Conservation (phyloP, 2,113 vertebrate species). For the Dasypus novemcinctus region DNA sequence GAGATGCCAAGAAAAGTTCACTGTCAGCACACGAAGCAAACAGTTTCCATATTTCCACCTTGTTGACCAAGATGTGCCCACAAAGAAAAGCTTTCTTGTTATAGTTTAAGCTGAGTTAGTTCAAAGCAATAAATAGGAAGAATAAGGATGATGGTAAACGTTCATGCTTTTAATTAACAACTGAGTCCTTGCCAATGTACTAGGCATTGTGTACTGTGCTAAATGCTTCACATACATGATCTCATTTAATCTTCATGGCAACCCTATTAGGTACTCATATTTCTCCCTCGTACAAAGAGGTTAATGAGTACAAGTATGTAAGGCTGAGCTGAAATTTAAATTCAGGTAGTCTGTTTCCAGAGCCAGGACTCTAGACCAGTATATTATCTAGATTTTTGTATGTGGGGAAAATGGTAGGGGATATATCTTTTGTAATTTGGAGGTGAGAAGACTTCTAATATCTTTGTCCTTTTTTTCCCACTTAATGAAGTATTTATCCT, state of each 20-base stretch:
- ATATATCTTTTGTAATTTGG: not conserved
- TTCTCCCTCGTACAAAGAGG: not conserved
- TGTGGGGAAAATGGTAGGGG: not conserved
- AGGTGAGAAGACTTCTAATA: not conserved
- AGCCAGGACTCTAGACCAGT: not conserved
- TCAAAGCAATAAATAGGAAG: not conserved
- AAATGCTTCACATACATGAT: not conserved
- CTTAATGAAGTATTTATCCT: not conserved
- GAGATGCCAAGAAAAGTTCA: not conserved
- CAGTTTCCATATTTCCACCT: not conserved
- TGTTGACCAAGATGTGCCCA: not conserved
- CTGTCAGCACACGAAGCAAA: not conserved
- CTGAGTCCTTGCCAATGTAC: not conserved
- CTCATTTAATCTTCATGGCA: not conserved
- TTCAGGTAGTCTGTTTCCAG: not conserved
- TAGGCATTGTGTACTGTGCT: too few species aligned
- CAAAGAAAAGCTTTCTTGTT: not conserved
- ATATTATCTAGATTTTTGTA: not conserved
- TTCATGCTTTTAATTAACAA: not conserved
- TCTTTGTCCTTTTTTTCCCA: not conserved
- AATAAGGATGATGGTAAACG: not conserved
- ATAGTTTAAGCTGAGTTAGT: not conserved
- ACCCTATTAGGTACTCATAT: not conserved
- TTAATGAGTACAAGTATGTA: not conserved
- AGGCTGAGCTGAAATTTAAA: not conserved